phyloP scores from a whole-genome alignment of 2,888 invertebrate species.

The Mechanitis mazaeus region DNA sequence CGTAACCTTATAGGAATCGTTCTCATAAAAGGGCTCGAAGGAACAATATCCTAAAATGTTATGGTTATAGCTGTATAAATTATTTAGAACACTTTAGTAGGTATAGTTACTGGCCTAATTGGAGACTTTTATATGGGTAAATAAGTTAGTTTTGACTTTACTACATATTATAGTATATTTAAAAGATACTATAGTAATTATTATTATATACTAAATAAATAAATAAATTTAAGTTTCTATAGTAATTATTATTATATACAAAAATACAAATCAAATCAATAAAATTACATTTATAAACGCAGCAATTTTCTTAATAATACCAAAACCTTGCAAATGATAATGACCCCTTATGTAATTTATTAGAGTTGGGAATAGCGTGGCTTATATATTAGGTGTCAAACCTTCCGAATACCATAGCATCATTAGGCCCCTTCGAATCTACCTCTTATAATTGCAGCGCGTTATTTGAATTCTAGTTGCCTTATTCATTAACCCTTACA shows the following conservation, averaged over 20 bases:
- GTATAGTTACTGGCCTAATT: background rate
- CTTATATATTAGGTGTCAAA: slow-evolving; percentile 16
- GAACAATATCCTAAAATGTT: slow-evolving; percentile 13
- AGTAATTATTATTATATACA: background rate
- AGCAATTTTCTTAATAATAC: slow-evolving; percentile 21
- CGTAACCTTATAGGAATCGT: slow-evolving; percentile 4
- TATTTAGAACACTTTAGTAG: background rate
- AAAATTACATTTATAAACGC: slow-evolving; percentile 19
- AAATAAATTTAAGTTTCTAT: too few relatives aligned
- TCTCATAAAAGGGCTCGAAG: slow-evolving; percentile 14
- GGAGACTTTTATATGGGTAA: background rate
- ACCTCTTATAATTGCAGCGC: slow-evolving; percentile 27
- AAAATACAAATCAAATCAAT: slow-evolving; percentile 15
- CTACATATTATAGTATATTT: background rate
- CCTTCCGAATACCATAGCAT: slow-evolving; percentile 24
- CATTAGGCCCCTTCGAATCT: slow-evolving; percentile 25
- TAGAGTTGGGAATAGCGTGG: slow-evolving; percentile 12
- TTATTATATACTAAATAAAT: background rate
- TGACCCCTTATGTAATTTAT: slow-evolving; percentile 1
- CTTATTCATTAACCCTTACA: slow-evolving; percentile 20
- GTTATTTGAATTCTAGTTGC: slow-evolving; percentile 27
- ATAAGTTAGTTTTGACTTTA: background rate
- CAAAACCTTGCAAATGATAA: slow-evolving; percentile 6
- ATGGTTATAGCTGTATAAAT: slow-evolving; percentile 10
- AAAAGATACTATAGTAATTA: background rate